Base-by-base conservation (phyloP, 2,113 vertebrate genomes). In the Canis aureus region DNA sequence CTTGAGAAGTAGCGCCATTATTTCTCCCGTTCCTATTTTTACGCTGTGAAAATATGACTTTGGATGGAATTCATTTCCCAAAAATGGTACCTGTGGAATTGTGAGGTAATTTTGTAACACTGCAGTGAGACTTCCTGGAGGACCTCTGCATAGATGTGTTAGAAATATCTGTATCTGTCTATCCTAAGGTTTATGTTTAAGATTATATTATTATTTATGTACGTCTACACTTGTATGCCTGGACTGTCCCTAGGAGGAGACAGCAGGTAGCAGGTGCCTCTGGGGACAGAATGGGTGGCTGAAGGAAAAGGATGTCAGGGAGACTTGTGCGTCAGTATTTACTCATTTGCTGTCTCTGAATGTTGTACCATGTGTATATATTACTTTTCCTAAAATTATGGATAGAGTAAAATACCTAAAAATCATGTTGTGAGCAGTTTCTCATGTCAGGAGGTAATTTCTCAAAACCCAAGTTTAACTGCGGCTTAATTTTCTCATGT, bases 21-120 rank as follows among this genome's bases (percentile, higher is more conserved):
- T 96, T 95, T 82, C 69, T 87, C 17, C 38, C 7, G 13, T 66
- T 90, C 71, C 25, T 89, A 32, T 10, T 90, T 51, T 69, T 32
- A 3, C 38, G 32, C 88, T 90, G 62, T 60, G 43, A 4, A 92
- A 87, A 66, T 95, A 25, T 20, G 60, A 60, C 67, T 94, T 38
- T 38, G 82, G 62, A 35, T 94, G 67, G 74, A 83, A 89, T 74
- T 94, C 43, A n/a, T 90, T 83, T 94, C 53, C 71, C 67, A 67
- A 81, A 92, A 90, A 66, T n/a, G 62, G 92, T 22, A 60, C 90
- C 90, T n/a, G 23, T 95, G 90, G 87, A 81, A 57, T 71, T 19
- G 29, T 62, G 84, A 94, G 76, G 91, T 78, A 38, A 60, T 91
- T 82, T 93, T 81, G 76, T 43, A 35, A 8, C 17, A 3, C 25